A percentile compares a stretch with the other conserved stretches of the same genome.
Evolutionary conservation across 92 coral and sea anemone species (phyloP).

Genomic region (Zoanthus solanderi): DNA sequence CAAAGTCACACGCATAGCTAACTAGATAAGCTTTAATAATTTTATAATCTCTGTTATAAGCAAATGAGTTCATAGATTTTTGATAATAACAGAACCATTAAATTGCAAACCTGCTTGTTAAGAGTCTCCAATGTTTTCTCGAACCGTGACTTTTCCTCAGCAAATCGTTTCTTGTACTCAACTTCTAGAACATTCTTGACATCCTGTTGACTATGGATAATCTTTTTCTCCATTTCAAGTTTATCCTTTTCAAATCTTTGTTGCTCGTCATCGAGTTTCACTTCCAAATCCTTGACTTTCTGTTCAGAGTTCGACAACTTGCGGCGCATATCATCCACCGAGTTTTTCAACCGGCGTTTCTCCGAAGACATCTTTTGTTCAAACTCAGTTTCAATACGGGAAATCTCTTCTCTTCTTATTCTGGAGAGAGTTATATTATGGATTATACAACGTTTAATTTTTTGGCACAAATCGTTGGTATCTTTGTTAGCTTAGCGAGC

Average conservation of each 20-base stretch:
- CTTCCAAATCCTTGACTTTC: slow-evolving; percentile 65
- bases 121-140: slow-evolving; percentile 77
- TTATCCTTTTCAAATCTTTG: slow-evolving; percentile 64
- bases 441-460: too few relatives aligned
- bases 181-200: slow-evolving; percentile 60
- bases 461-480: too few relatives aligned
- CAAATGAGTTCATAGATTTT: too few relatives aligned
- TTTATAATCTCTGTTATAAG: too few relatives aligned
- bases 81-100: too few relatives aligned
- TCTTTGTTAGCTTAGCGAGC: too few relatives aligned
- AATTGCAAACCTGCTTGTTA: slow-evolving; percentile 67
- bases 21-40: too few relatives aligned
- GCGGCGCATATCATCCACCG: slow-evolving; percentile 73
- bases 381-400: slow-evolving; percentile 64
- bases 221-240: slow-evolving; percentile 52
- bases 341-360: slow-evolving; percentile 60
- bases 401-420: slow-evolving; percentile 70
- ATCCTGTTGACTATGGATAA: slow-evolving; percentile 72
- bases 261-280: slow-evolving; percentile 64
- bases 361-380: slow-evolving; percentile 67
- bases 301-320: slow-evolving; percentile 67
- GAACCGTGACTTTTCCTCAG: slow-evolving; percentile 69
- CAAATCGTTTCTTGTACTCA: slow-evolving; percentile 72
- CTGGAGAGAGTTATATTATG: neutral
- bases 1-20: too few relatives aligned